Base-by-base conservation (phyloP, 2,888 invertebrate genomes). In the Caenorhabditis wallacei region DNA sequence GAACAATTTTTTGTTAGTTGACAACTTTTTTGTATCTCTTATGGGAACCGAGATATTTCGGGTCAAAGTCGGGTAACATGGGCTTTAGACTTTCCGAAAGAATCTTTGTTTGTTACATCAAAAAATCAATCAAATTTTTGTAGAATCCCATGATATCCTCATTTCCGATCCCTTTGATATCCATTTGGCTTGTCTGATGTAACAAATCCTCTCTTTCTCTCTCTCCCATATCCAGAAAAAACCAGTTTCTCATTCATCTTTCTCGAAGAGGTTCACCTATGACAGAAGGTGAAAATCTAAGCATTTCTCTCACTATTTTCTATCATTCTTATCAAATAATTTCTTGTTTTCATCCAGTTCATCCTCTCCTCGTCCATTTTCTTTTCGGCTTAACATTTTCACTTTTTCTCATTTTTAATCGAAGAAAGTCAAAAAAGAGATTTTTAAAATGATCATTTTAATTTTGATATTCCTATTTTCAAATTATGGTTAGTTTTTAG, bases 271-370 rank as follows among this genome's bases (percentile, higher is more conserved):
- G 48, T 56, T 46, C 69, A 61, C 51, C 48, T 71, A 59, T 56
- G 37, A 54, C 22, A 43, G 54, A 43, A 63, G 63, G 72, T 54
- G 59, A 16, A 71, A 46, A 54, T 74, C 72, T 64, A 53, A 72
- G 72, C 72, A 37, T 40, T 66, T 20, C 18, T 18, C 18, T 48
- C 46, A 3, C 8, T 30, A 3, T 30, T 8, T 8, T 30, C 30
- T 8, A 5, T 8, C 30, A 30, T 30, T 18, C 63, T 72, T 72
- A 74, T 74, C 72, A 64, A 20, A 8, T 16, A 22, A 46, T 51
- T 61, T 64, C 64, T 35, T 13, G 63, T 74, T 74, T 56, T 54
- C 63, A 74, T 74, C 72, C 72, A 74, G 72, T 74, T 64, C 61
- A n/a, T n/a, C 24, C 37, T 18, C 35, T 35, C 35, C 53, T 18